phyloP scores from a whole-genome alignment of 1,140 invertebrate species.

The Chionoecetes opilio region DNA sequence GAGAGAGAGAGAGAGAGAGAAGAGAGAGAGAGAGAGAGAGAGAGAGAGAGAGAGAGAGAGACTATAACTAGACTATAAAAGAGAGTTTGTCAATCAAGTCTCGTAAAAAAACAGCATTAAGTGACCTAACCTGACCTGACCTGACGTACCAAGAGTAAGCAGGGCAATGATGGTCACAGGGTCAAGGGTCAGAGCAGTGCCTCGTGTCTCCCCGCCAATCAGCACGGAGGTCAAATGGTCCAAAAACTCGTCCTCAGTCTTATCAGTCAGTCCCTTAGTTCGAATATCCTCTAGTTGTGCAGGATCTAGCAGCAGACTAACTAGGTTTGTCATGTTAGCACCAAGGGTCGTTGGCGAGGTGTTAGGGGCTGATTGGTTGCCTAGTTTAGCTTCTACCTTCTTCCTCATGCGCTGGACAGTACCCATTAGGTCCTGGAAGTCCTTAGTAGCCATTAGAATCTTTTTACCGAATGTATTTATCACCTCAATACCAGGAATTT shows the following conservation, averaged over 20 bases:
- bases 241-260: slow-evolving; percentile 68
- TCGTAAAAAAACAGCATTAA: too few species aligned
- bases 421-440: slow-evolving; percentile 50
- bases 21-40: too few species aligned
- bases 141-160: slow-evolving; percentile 69
- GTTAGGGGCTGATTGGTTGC: neutral
- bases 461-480: slow-evolving; percentile 58
- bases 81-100: too few species aligned
- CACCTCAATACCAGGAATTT: neutral
- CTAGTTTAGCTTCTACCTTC: slow-evolving; percentile 34
- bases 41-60: too few species aligned
- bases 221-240: slow-evolving; percentile 66
- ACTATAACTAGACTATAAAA: too few species aligned
- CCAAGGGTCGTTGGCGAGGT: neutral
- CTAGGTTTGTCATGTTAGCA: neutral
- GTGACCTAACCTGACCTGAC: too few species aligned
- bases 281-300: slow-evolving; percentile 43
- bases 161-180: slow-evolving; percentile 78
- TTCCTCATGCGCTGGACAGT: slow-evolving; percentile 58
- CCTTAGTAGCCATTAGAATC: slow-evolving; percentile 53
- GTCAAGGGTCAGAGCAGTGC: slow-evolving; percentile 73
- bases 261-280: slow-evolving; percentile 43
- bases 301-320: slow-evolving; percentile 60
- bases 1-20: neutral
- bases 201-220: slow-evolving; percentile 42